Evolutionary conservation across 2,888 invertebrate species (phyloP).

Genomic region (Agrochola lychnidis): DNA sequence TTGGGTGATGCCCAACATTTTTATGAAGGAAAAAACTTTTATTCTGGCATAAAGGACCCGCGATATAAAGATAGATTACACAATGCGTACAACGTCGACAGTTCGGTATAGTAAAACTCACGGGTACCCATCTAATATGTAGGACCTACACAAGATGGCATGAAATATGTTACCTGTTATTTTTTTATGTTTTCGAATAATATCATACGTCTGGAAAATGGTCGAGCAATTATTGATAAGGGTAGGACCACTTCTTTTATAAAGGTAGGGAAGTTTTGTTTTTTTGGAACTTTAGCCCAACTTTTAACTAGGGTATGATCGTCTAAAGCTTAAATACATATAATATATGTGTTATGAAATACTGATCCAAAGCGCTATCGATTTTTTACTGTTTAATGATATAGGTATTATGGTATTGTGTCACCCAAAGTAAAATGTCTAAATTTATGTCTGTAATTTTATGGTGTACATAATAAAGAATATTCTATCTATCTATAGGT

Average conservation of each 20-base stretch:
- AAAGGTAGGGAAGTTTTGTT: background rate
- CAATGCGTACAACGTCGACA: constrained; percentile 27
- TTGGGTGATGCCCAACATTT: constrained; percentile 49
- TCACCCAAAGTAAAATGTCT: too few species aligned
- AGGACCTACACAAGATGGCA: background rate
- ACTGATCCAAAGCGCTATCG: background rate
- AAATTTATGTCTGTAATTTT: too few species aligned
- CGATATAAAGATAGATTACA: constrained; percentile 52
- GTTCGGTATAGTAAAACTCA: constrained; percentile 20
- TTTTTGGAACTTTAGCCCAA: background rate
- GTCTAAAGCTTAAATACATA: background rate
- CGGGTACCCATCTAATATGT: constrained; percentile 1
- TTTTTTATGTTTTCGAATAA: background rate
- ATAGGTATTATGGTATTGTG: background rate
- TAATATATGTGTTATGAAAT: background rate
- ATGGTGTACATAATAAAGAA: too few species aligned
- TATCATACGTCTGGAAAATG: too few species aligned
- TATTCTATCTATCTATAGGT: background rate
- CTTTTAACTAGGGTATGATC: background rate
- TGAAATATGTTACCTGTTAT: constrained; percentile 3
- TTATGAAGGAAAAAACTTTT: constrained; percentile 56
- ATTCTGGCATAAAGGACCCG: constrained; percentile 52
- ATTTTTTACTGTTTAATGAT: background rate
- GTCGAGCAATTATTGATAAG: background rate
- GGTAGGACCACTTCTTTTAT: background rate